Percentiles rank a stretch among this genome's conserved stretches.
phyloP scores from a whole-genome alignment of 1,140 invertebrate genomes.

The Heliothis virescens region DNA sequence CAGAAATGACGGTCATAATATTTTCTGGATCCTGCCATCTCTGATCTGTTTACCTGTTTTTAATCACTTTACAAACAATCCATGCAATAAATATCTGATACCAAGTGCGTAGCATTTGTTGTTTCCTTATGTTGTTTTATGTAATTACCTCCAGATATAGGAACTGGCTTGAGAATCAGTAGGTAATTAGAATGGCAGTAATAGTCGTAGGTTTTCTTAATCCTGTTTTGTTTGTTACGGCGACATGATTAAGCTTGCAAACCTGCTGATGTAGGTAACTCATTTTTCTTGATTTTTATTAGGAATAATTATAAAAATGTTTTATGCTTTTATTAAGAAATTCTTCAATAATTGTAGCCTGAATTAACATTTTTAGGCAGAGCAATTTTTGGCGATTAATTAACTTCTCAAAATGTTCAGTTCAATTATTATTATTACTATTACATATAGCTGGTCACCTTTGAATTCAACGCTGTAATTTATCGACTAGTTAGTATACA shows the following conservation, averaged over 20 bases:
- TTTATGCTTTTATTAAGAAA: too few relatives aligned
- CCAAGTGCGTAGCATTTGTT: background rate
- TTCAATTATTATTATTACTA: too few relatives aligned
- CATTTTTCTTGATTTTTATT: background rate
- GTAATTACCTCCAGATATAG: background rate
- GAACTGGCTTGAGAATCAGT: background rate
- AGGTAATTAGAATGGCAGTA: background rate
- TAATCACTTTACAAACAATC: background rate
- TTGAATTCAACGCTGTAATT: background rate
- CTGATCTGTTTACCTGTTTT: too few relatives aligned
- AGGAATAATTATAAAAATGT: background rate
- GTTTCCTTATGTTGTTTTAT: conserved; percentile 6
- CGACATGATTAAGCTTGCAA: background rate
- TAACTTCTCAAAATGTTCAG: too few relatives aligned
- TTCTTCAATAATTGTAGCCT: too few relatives aligned
- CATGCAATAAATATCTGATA: background rate
- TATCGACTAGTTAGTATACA: background rate
- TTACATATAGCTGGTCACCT: too few relatives aligned
- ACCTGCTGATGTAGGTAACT: background rate
- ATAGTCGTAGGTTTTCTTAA: background rate
- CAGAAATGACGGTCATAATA: too few relatives aligned
- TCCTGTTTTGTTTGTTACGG: background rate
- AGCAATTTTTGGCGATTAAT: too few relatives aligned
- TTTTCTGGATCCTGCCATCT: too few relatives aligned
- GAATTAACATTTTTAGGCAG: too few relatives aligned